Conservation (phyloP, 2,797 vertebrate species). For the Caiman crocodilus region DNA sequence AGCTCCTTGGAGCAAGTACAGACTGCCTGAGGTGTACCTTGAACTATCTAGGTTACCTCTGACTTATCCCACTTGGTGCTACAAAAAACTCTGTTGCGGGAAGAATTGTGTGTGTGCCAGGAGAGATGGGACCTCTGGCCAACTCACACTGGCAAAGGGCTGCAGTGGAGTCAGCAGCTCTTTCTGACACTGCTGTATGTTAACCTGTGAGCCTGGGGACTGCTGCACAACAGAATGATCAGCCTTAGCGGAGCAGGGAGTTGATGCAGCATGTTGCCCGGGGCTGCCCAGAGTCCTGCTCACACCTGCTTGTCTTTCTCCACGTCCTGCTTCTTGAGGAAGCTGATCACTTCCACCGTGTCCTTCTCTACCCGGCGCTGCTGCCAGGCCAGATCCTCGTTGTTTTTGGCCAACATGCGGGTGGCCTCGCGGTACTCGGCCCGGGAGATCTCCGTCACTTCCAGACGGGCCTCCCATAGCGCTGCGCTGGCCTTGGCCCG, state of each 20-base stretch:
- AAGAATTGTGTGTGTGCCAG: not conserved
- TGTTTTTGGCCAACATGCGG: slow-evolving; percentile 79
- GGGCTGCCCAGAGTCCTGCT: not conserved
- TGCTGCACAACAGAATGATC: too few relatives aligned
- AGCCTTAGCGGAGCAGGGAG: not conserved
- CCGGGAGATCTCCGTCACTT: slow-evolving; percentile 82
- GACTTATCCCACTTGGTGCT: not conserved
- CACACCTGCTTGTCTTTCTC: slow-evolving; percentile 85
- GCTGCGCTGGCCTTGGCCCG: slow-evolving; percentile 84
- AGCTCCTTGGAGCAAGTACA: not conserved
- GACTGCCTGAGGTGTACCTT: not conserved
- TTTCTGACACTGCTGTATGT: not conserved
- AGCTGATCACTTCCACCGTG: slow-evolving; percentile 78
- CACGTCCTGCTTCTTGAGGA: slow-evolving; percentile 78
- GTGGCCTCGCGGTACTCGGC: slow-evolving; percentile 82
- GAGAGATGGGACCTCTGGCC: not conserved
- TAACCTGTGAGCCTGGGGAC: too few relatives aligned
- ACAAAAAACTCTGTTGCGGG: not conserved
- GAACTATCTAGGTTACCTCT: not conserved
- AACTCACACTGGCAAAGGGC: not conserved
- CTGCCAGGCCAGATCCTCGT: slow-evolving; percentile 84
- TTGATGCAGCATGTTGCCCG: not conserved
- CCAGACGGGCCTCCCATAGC: slow-evolving; percentile 89
- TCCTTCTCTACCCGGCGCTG: slow-evolving; percentile 84
- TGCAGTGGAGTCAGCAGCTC: not conserved